Evolutionary conservation across 2,113 vertebrate genomes (phyloP).

Genomic region (Lepisosteus osseus): DNA sequence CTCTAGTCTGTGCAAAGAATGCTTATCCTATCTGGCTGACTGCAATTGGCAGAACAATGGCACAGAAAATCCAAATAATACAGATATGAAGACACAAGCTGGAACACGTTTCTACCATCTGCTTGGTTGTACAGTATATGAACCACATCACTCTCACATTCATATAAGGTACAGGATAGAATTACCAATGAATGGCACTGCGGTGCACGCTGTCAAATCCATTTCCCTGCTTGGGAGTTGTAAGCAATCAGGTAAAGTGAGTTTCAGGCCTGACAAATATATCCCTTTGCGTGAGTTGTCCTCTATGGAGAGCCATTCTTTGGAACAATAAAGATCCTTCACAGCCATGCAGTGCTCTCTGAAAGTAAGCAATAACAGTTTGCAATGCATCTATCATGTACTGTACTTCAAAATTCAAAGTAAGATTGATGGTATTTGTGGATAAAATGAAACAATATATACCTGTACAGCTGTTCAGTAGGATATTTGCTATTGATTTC

Average conservation of each 20-base stretch:
- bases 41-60: not conserved
- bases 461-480: too few relatives aligned
- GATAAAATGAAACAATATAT: too few relatives aligned
- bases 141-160: conserved; percentile 11
- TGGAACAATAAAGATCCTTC: conserved; percentile 92
- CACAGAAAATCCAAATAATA: not conserved
- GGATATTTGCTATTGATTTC: too few relatives aligned
- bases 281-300: conserved; percentile 65
- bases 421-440: too few relatives aligned
- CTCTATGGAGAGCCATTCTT: conserved; percentile 78
- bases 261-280: conserved; percentile 57
- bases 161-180: too few relatives aligned
- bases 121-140: too few relatives aligned
- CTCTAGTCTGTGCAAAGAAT: not conserved
- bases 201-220: conserved; percentile 71
- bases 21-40: not conserved
- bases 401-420: too few relatives aligned
- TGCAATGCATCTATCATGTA: too few relatives aligned
- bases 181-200: conserved; percentile 83
- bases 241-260: conserved; percentile 76
- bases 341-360: conserved; percentile 94
- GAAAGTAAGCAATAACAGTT: conserved; percentile 15
- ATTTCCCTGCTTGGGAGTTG: conserved; percentile 77
- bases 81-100: too few relatives aligned
- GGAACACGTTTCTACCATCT: too few relatives aligned